Conservation (phyloP, 2,113 vertebrate genomes). For the Centropus bengalensis region DNA sequence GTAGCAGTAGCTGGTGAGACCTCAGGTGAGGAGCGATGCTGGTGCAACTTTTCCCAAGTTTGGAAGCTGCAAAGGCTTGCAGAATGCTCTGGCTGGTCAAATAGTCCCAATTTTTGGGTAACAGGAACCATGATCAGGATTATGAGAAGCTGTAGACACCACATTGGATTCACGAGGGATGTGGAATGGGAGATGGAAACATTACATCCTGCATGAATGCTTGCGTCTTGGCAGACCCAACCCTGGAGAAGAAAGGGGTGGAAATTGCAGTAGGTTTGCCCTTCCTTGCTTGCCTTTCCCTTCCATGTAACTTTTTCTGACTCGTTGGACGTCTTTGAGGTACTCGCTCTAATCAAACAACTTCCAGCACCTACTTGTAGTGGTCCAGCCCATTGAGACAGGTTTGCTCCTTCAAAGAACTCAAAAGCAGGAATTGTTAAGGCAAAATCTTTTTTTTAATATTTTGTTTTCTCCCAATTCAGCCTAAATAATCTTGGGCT, state of each 20-base stretch:
- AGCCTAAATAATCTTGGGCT: not conserved
- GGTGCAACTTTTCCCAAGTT: not conserved
- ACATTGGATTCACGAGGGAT: not conserved
- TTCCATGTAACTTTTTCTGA: not conserved
- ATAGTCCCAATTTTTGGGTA: not conserved
- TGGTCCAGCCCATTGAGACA: not conserved
- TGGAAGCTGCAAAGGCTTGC: not conserved
- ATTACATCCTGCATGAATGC: no score
- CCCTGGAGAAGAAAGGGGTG: not conserved
- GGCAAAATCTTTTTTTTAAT: not conserved
- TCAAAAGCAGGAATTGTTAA: not conserved
- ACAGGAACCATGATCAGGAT: not conserved
- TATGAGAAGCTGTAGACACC: not conserved
- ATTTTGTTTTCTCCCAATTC: not conserved
- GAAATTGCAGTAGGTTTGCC: not conserved
- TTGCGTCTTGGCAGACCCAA: not conserved
- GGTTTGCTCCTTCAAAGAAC: not conserved
- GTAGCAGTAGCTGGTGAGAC: not conserved
- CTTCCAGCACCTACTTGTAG: not conserved
- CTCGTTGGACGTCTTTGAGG: not conserved
- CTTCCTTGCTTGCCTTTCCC: not conserved
- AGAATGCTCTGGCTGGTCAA: not conserved
- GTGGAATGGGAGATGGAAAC: not conserved
- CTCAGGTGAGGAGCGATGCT: not conserved
- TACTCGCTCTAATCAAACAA: not conserved